Percentiles rank a stretch among this genome's conserved stretches.
Evolutionary conservation across 2,888 invertebrate species (phyloP).

Genomic region (Lasioglossum leucozonium): DNA sequence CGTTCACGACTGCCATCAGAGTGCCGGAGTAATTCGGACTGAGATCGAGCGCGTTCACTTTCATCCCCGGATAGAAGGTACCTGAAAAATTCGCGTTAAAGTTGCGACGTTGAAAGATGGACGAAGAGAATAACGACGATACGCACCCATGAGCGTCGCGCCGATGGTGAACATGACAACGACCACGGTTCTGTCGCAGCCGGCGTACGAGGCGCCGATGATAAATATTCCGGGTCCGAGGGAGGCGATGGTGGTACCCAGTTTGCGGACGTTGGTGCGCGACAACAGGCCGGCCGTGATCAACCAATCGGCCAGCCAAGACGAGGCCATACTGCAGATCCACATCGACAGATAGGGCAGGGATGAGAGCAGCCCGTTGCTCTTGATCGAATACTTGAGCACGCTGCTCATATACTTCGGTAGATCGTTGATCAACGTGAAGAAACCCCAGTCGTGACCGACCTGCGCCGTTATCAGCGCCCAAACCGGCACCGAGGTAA

Average conservation of each 20-base stretch:
- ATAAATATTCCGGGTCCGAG: conserved; percentile 85
- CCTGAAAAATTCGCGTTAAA: conserved; percentile 41
- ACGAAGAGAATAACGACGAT: background rate
- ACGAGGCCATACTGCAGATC: conserved; percentile 81
- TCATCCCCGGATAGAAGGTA: conserved; percentile 85
- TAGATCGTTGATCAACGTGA: conserved; percentile 82
- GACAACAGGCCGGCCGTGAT: conserved; percentile 79
- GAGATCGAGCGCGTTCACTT: conserved; percentile 85
- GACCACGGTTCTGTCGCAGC: conserved; percentile 83
- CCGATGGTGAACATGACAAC: conserved; percentile 84
- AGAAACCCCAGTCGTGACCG: conserved; percentile 83
- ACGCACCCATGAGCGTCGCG: conserved; percentile 84
- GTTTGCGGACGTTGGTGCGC: conserved; percentile 84
- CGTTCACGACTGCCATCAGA: conserved; percentile 85
- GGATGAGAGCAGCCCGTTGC: conserved; percentile 84
- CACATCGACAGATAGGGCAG: conserved; percentile 85
- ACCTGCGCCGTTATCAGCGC: conserved; percentile 89
- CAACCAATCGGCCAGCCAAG: conserved; percentile 84
- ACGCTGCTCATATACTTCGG: conserved; percentile 84
- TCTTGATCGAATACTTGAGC: conserved; percentile 80
- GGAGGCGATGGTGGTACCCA: conserved; percentile 85
- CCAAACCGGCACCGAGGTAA: conserved; percentile 88
- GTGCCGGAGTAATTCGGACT: conserved; percentile 85
- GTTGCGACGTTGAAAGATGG: background rate
- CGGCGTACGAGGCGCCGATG: conserved; percentile 85